phyloP scores from a whole-genome alignment of 2,888 invertebrate species.

The Synanthedon myopaeformis region DNA sequence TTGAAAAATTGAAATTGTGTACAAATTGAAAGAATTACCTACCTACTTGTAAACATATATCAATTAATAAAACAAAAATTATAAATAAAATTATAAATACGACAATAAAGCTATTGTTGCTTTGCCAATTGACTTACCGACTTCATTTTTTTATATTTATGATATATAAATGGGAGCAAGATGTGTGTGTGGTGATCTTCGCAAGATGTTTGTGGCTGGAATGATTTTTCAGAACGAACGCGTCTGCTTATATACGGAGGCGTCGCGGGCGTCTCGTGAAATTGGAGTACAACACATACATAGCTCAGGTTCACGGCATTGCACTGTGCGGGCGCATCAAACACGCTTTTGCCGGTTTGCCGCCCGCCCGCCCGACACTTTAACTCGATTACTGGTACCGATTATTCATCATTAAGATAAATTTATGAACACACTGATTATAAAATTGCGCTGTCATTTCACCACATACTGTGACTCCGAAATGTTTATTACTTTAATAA shows the following conservation, averaged over 20 bases:
- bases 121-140: slow-evolving; percentile 45
- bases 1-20: no score
- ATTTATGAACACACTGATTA: not conserved
- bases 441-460: not conserved
- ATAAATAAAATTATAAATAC: not conserved
- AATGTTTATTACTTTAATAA: not conserved
- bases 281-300: slow-evolving; percentile 42
- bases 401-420: not conserved
- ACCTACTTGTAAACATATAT: not conserved
- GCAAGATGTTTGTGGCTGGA: slow-evolving; percentile 53
- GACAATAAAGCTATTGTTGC: not conserved
- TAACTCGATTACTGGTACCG: not conserved
- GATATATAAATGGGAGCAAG: slow-evolving; percentile 18
- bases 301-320: slow-evolving; percentile 12
- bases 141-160: slow-evolving; percentile 41
- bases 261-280: slow-evolving; percentile 44
- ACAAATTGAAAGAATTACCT: no score
- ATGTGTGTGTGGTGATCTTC: slow-evolving; percentile 39
- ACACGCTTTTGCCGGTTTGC: slow-evolving; percentile 3
- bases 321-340: slow-evolving; percentile 16
- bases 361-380: not conserved
- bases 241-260: slow-evolving; percentile 52
- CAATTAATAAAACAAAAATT: not conserved
- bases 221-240: slow-evolving; percentile 62
- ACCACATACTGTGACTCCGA: not conserved